Evolutionary conservation across 2,797 vertebrate genomes (phyloP), one percentile per base, ranked within the genome.

Genomic region (Gallirallus australis): DNA sequence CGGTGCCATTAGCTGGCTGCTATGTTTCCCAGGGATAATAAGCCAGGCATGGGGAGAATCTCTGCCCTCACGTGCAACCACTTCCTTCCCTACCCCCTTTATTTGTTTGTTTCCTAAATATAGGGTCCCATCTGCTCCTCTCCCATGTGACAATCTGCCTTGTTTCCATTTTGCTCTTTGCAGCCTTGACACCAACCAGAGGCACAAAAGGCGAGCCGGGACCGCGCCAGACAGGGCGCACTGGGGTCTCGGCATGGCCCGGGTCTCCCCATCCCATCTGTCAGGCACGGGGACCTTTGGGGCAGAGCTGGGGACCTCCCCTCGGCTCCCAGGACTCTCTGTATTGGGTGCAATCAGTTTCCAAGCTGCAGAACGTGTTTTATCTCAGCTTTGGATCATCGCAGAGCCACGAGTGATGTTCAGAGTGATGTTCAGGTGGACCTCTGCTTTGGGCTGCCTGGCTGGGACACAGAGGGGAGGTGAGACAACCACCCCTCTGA

Each of bases 251-350:
- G 1, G 35, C 9, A 20, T 7, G 39, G 24, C 45, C 6, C 1
- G 18, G 1, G 6, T 19, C 31, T 47, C 56, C 72, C 5, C 0
- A 0, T 23, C 12, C 68, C n/a, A 2, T 21, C 33, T 28, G 68
- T 71, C 10, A 1, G 63, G 50, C 16, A 8, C 12, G 7, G 18
- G 40, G 14, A 45, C 39, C 53, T 12, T 21, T 25, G 6, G 12
- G 1, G 2, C 4, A 17, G 31, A 15, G 72, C 5, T 0, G 8
- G 37, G 60, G 52, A 19, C 33, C 28, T 23, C 39, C 0, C 16
- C 72, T 31, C 21, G 39, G 10, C 39, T 9, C 4, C 27, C 76
- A 65, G 61, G 10, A 2, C 19, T 8, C 35, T 15, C 61, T 21
- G 53, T 33, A 6, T 2, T 50, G 21, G 69, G 17, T 8, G 27